Conservation (phyloP, 2,888 invertebrate species). For the Panzeria rudis region DNA sequence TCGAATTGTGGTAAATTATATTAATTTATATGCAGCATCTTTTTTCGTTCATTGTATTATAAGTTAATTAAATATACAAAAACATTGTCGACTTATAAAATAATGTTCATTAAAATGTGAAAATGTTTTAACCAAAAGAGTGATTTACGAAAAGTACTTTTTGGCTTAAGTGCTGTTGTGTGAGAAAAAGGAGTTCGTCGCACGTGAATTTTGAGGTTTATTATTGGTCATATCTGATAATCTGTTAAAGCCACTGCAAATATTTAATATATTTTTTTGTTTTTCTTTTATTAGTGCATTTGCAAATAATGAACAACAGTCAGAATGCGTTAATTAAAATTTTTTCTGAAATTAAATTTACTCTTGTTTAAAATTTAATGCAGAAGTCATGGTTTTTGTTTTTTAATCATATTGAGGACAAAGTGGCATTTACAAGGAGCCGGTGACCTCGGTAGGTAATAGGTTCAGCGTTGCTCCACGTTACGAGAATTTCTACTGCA, state of each 20-base stretch:
- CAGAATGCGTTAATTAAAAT: not conserved
- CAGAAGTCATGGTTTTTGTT: too few species aligned
- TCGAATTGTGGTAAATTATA: constrained; percentile 62
- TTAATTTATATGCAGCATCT: constrained; percentile 36
- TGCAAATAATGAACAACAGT: not conserved
- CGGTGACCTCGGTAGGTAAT: too few species aligned
- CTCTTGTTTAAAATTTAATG: too few species aligned
- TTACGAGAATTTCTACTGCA: too few species aligned
- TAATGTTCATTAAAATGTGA: constrained; percentile 10
- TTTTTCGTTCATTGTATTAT: constrained; percentile 17
- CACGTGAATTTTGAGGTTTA: not conserved
- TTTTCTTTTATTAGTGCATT: not conserved
- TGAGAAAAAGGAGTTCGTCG: not conserved
- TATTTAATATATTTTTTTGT: not conserved
- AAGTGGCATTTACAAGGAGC: too few species aligned
- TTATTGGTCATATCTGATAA: not conserved
- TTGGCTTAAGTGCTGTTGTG: not conserved
- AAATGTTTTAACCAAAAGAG: constrained; percentile 2
- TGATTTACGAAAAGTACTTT: not conserved
- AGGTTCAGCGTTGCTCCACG: too few species aligned
- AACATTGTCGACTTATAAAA: constrained; percentile 29
- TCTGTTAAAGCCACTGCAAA: not conserved
- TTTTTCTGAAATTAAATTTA: too few species aligned
- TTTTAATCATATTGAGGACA: too few species aligned
- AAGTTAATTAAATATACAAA: constrained; percentile 50